Conservation (phyloP, 2,888 invertebrate species). For the Hydraecia micacea region DNA sequence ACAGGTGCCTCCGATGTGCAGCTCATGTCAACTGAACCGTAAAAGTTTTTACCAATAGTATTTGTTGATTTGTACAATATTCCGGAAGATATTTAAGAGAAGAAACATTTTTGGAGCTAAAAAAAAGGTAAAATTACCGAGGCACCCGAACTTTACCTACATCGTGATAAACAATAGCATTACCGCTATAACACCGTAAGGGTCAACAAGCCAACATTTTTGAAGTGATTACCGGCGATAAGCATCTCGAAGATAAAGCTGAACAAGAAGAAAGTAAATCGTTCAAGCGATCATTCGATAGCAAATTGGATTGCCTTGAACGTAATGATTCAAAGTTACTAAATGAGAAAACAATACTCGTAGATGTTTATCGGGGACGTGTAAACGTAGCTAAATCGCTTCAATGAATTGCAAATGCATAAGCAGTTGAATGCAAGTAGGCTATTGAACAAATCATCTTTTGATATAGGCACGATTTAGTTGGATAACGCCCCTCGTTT, state of each 20-base stretch:
- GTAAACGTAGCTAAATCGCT: conserved; percentile 73
- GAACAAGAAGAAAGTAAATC: conserved; percentile 76
- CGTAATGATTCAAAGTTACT: conserved; percentile 77
- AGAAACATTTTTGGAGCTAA: not conserved
- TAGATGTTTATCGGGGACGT: conserved; percentile 75
- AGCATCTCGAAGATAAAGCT: conserved; percentile 68
- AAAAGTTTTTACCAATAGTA: conserved; percentile 74
- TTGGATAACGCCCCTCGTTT: conserved; percentile 60
- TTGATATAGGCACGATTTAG: conserved; percentile 65
- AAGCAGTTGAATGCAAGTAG: conserved; percentile 41
- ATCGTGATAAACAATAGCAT: conserved; percentile 50
- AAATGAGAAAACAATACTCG: conserved; percentile 65
- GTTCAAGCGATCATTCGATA: conserved; percentile 71
- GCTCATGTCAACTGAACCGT: conserved; percentile 76
- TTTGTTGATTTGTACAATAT: conserved; percentile 55
- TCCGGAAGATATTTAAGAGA: conserved; percentile 44
- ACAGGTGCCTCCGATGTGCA: conserved; percentile 77
- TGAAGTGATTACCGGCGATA: conserved; percentile 62
- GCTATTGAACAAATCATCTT: conserved; percentile 52
- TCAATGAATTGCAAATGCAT: conserved; percentile 67
- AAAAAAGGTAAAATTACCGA: conserved; percentile 15
- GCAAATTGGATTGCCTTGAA: conserved; percentile 66
- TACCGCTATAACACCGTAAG: conserved; percentile 54
- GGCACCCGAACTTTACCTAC: conserved; percentile 46
- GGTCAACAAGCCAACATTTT: conserved; percentile 62